Percentiles rank a stretch among this genome's conserved stretches.
Evolutionary conservation across 2,797 vertebrate genomes (phyloP).

Genomic region (Neopelma chrysocephalum): DNA sequence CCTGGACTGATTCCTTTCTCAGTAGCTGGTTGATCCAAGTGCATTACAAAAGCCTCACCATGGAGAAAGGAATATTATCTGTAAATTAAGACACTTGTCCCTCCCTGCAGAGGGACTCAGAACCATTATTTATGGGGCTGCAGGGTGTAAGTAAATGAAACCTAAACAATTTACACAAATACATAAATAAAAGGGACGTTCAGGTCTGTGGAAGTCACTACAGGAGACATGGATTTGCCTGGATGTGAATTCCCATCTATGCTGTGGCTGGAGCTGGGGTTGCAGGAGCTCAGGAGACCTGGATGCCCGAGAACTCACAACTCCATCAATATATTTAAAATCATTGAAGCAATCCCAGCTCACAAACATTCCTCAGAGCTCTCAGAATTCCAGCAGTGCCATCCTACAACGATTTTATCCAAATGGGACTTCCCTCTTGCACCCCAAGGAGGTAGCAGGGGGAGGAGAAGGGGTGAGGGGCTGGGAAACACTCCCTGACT

Average conservation of each 20-base stretch:
- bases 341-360: not conserved
- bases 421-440: not conserved
- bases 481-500: not conserved
- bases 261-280: not conserved
- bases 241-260: not conserved
- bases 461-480: not conserved
- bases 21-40: not conserved
- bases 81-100: not conserved
- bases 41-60: not conserved
- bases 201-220: not conserved
- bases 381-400: not conserved
- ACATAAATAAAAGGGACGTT: not conserved
- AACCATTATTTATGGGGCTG: not conserved
- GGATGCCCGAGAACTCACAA: not conserved
- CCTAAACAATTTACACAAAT: not conserved
- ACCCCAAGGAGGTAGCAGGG: not conserved
- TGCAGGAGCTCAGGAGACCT: not conserved
- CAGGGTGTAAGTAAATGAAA: not conserved
- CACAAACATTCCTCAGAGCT: not conserved
- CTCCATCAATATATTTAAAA: not conserved
- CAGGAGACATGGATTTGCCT: not conserved
- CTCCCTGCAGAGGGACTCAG: not conserved
- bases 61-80: not conserved
- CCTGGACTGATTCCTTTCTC: conserved; percentile 3
- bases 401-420: accelerated